Evolutionary conservation across 2,888 invertebrate genomes (phyloP), one percentile per base, ranked within the genome.

Genomic region (Dysmachus trigonus): DNA sequence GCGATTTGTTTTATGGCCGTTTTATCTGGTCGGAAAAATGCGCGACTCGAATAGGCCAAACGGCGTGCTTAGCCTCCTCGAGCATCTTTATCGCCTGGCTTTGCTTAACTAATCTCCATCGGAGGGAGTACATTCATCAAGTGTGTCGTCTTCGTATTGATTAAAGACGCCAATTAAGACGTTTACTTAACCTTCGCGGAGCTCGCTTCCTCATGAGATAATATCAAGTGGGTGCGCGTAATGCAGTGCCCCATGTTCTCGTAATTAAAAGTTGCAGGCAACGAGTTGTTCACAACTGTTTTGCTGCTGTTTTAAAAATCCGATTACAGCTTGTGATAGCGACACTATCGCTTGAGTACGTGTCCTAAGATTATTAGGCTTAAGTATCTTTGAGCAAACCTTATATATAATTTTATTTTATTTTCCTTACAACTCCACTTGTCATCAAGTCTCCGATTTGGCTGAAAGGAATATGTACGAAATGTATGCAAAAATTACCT

Each of bases 101-200:
- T 62, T 27, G 27, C 62, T 62, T 62, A 47, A 62, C 62, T 62
- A 62, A 62, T 62, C 62, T 62, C n/a, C 8, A 62, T 22, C 62
- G 10, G 22, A 27, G 62, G 62, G 62, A 62, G 62, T 62, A 62
- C 62, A 62, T 62, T 62, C 62, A 62, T 62, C 62, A 62, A 62
- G 62, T 62, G 62, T 27, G 62, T 62, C 62, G 72, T 72, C 72
- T 71, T 31, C 31, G 33, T 82, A 83, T 72, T 72, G 72, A 83
- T 72, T 72, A 41, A 18, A 72, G 41, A 13, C 41, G 72, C 72
- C 35, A 83, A 83, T 83, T 83, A 83, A 83, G 72, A 83, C 72
- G 72, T 83, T 71, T 71, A 83, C 72, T 72, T 83, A 83, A 83
- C 83, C 83, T 83, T 83, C 83, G 72, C 13, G 51, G 71, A 5